Base-by-base conservation (phyloP, 2,888 invertebrate species). In the Acleris literana region DNA sequence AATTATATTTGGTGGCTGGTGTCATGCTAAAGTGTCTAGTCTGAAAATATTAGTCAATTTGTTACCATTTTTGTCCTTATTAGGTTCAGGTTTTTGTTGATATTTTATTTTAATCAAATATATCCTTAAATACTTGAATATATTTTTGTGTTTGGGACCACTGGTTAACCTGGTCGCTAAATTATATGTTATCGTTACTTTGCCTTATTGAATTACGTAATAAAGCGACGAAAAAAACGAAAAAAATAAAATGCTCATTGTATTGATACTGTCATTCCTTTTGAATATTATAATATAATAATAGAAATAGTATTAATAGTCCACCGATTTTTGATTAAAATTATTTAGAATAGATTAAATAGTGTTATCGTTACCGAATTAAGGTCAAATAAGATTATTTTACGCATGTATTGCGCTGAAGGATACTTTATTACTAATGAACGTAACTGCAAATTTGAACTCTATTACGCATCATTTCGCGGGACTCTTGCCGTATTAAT, bases 271-370 rank as follows among this genome's bases (percentile, higher is more conserved):
- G 43, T 43, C 20, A 43, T 55, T 5, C 16, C 20, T 55, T 48
- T 54, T 43, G 59, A 64, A 60, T 64, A 54, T 20, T 64, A 54
- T 20, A 4, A 20, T 20, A 17, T 49, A 39, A 13, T 16, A 55
- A 22, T 43, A 49, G 59, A 20, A 55, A 22, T 43, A 49, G 59
- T 64, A 55, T 64, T 60, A 64, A 18, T 55, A 55, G 54, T 60
- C 59, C 59, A 60, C 64, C 59, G 59, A 64, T 53, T 33, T 48
- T 43, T n/a, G n/a, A 49, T 49, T 54, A 16, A n/a, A 29, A 20
- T 20, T 53, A 29, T n/a, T 25, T 25, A 33, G 33, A 33, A 17
- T 33, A 33, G 11, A 22, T 57, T 33, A 29, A 22, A 44, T 64
- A 60, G 59, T 54, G 22, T 64, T 48, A 59, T 48, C 25, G 43